These are phyloP conservation scores for Heterodera filipjevi DNA, from an alignment of 2,888 invertebrate species.

Conservation along the genomic window DNA sequence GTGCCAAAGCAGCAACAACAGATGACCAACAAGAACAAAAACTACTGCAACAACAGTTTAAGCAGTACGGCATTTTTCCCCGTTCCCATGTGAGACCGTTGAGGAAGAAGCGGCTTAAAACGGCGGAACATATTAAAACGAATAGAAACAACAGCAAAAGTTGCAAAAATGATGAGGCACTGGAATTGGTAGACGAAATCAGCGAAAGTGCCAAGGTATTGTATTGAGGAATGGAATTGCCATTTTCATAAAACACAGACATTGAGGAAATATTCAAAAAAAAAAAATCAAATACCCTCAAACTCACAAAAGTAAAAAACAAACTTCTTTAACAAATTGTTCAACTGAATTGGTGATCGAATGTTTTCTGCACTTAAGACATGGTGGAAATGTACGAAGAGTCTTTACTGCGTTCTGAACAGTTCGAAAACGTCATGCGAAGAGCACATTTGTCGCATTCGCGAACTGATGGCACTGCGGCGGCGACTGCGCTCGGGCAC, in stretches of 20 bases:
- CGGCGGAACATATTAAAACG: no score
- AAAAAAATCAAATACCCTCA: no score
- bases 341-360: no score
- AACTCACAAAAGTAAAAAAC: no score
- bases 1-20: neutral
- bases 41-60: neutral
- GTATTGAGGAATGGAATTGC: conserved; percentile 20
- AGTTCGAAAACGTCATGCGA: conserved; percentile 1
- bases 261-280: neutral
- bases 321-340: no score
- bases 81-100: conserved; percentile 23
- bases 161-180: conserved; percentile 19
- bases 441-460: no score
- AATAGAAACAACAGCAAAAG: neutral
- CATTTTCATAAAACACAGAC: neutral
- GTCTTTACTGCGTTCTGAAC: conserved; percentile 10
- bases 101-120: neutral
- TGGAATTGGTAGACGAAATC: conserved; percentile 36
- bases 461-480: no score
- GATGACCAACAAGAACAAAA: neutral
- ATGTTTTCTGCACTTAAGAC: neutral
- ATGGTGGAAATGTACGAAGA: conserved; percentile 17
- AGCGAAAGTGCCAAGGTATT: conserved; percentile 34
- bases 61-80: conserved; percentile 31
- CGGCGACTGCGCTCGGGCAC: no score